phyloP scores from a whole-genome alignment of 2,888 invertebrate species.

The Mythimna lalbum region DNA sequence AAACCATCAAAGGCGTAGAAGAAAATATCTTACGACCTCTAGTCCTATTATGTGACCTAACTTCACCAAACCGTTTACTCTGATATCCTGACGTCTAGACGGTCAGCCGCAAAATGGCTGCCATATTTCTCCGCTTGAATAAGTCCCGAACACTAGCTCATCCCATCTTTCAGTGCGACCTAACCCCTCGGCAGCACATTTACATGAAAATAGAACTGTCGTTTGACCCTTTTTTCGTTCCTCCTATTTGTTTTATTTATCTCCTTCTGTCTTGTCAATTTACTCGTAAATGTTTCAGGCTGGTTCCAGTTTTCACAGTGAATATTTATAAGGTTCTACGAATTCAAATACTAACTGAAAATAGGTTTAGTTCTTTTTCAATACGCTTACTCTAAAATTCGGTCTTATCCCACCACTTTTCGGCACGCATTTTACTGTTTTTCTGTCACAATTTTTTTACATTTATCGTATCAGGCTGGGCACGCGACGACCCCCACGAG shows the following conservation, averaged over 20 bases:
- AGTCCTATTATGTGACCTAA: slow-evolving; percentile 18
- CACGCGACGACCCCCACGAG: too few relatives aligned
- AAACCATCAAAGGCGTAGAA: slow-evolving; percentile 6
- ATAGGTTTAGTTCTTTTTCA: slow-evolving; percentile 29
- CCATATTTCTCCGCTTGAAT: slow-evolving; percentile 28
- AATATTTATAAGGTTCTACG: slow-evolving; percentile 54
- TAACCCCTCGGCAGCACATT: slow-evolving; percentile 65
- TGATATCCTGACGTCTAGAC: slow-evolving; percentile 28
- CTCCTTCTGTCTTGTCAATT: slow-evolving; percentile 78
- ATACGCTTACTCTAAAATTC: too few relatives aligned
- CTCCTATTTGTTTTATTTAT: slow-evolving; percentile 81
- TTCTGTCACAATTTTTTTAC: neutral
- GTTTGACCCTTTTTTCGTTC: slow-evolving; percentile 73
- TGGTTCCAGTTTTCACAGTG: slow-evolving; percentile 50
- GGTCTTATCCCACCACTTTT: too few relatives aligned
- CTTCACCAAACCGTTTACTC: slow-evolving; percentile 22
- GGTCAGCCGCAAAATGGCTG: slow-evolving; percentile 30
- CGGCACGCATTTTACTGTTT: neutral
- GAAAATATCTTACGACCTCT: slow-evolving; percentile 1
- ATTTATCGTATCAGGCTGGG: too few relatives aligned
- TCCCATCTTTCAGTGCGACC: slow-evolving; percentile 38
- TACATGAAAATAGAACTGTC: slow-evolving; percentile 76
- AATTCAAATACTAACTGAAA: slow-evolving; percentile 24
- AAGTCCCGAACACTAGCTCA: slow-evolving; percentile 33
- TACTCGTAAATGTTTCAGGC: slow-evolving; percentile 73